These are phyloP conservation scores for Mixornis gularis DNA, from an alignment of 2,113 vertebrate species.

Conservation along the genomic window DNA sequence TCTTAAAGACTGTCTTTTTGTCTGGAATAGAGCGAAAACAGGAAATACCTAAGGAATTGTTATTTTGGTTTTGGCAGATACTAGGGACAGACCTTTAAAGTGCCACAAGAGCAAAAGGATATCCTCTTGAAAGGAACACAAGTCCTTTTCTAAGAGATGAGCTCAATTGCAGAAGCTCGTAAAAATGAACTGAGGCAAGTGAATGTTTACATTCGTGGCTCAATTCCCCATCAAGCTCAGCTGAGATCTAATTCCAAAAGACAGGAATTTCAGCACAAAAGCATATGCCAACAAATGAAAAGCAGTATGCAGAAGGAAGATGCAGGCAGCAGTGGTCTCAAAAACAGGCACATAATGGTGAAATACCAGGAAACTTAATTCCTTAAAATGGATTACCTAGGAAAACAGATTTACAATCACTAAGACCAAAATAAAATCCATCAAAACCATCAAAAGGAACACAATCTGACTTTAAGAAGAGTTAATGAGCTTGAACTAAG, in stretches of 20 bases:
- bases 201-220: not conserved
- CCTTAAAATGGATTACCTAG: not conserved
- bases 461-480: not conserved
- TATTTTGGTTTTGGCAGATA: constrained; percentile 42
- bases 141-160: not conserved
- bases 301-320: not conserved
- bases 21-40: constrained; percentile 5
- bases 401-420: not conserved
- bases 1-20: not conserved
- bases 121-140: constrained; percentile 6
- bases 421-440: constrained; percentile 2
- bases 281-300: not conserved
- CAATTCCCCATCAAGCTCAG: not conserved
- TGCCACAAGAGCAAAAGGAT: constrained; percentile 25
- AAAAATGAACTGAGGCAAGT: not conserved
- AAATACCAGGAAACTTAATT: not conserved
- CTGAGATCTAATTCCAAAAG: constrained; percentile 5
- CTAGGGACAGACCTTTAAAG: constrained; percentile 22
- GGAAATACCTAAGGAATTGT: constrained; percentile 46
- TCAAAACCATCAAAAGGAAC: not conserved
- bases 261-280: constrained; percentile 22
- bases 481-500: constrained; percentile 2
- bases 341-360: not conserved
- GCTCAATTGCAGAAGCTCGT: not conserved
- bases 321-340: not conserved